Evolutionary conservation across 2,888 invertebrate genomes (phyloP), one percentile per base, ranked within the genome.

Genomic region (Agrilus cyanescens): DNA sequence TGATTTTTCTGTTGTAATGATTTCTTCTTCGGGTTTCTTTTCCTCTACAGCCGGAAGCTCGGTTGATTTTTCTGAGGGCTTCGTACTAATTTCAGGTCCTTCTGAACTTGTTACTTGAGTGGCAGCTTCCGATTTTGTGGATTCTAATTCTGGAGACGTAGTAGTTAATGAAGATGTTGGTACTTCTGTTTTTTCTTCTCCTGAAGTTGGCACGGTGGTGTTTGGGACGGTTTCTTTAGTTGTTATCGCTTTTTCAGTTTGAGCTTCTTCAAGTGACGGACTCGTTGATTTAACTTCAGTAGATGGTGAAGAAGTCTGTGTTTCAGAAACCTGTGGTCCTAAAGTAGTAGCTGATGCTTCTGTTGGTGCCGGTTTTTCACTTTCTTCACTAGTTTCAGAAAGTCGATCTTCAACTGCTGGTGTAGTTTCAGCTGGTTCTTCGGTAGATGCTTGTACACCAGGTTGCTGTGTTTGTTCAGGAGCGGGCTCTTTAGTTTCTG

Each of bases 271-370:
- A 10, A 15, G 14, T 33, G 33, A 12, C 8, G 33, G 33, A 15
- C 15, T 15, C 8, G 33, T 33, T 8, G 12, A 12, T 33, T 14
- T 14, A 33, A 33, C 8, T 33, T 7, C 8, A 15, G 33, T 33
- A 4, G 33, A 33, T 15, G 43, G 32, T 13, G 32, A 29, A 14
- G 32, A 35, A 32, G 32, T 32, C 32, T 12, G 38, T 12, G 13
- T 25, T 14, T 43, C 40, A 8, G 12, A 32, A 10, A 32, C 16
- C 18, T 13, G 13, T 37, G 20, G 10, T 3, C 18, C 15, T 32
- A 20, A 34, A 29, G 34, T 43, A 4, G 38, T 32, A 15, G 39
- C 38, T 13, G 32, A 7, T 38, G 5, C 5, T 31, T 41, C 42
- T 0, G 36, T 41, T 6, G 32, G 32, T 2, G 4, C 16, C 5